Evolutionary conservation across 2,888 invertebrate species (phyloP), one percentile per base, ranked within the genome.

Genomic region (Barypeithes pellucidus): DNA sequence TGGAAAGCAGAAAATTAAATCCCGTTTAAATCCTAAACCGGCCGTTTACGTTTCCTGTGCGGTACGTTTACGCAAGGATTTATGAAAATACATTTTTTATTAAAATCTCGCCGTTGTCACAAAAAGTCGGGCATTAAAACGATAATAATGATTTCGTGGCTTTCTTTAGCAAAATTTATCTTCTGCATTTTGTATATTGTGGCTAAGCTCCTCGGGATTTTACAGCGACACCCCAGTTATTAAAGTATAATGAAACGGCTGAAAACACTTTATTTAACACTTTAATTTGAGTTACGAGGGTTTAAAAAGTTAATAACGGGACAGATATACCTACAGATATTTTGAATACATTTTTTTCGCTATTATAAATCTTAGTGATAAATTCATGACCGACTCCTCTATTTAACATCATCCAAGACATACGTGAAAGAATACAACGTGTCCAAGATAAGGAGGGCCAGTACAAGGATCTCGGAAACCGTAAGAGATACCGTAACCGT

Each of bases 161-260:
- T n/a, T 50, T 50, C 16, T 50, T 22, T 12, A 24, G 20, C 16
- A 22, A 12, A 50, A 50, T 50, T 50, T 50, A 50, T 50, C 50
- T 50, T 43, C 24, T 50, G 50, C 50, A 47, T 47, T 47, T 47
- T 11, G 18, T 24, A 24, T 50, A 50, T 50, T 50, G 11, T 4
- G 47, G 20, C 47, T 47, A 47, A 50, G 50, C 50, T 50, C 22
- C 22, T n/a, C 22, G 7, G 22, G 50, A 12, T 50, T 50, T 50
- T 22, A 24, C 12, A 22, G 20, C 50, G 24, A 50, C 50, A 50
- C 50, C 50, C 50, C n/a, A n/a, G 50, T n/a, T 50, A 24, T 50
- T 50, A 50, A 50, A 22, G 22, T 50, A 50, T n/a, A 50, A 24
- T 50, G 22, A 50, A 50, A 50, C 24, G 50, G 12, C 12, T 16